phyloP scores from a whole-genome alignment of 1,140 invertebrate genomes.

The Archivesica marissinica region DNA sequence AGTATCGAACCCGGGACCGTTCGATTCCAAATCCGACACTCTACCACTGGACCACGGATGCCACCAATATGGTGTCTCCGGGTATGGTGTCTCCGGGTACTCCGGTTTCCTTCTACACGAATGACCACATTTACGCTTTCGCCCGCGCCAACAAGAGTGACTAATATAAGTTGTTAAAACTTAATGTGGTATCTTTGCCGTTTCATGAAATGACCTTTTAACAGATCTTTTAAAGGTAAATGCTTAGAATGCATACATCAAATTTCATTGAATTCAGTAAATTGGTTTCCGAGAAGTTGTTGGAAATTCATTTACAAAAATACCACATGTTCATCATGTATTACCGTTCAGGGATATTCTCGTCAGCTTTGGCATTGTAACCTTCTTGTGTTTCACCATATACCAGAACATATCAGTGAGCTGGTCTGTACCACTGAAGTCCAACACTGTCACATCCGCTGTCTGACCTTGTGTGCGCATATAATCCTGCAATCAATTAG shows the following conservation, averaged over 20 bases:
- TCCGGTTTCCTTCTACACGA: no score
- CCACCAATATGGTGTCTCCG: no score
- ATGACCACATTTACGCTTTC: no score
- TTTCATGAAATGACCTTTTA: not conserved
- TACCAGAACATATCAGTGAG: conserved; percentile 46
- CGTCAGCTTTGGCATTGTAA: not conserved
- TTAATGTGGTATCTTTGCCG: not conserved
- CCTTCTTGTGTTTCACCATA: not conserved
- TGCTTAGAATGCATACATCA: not conserved
- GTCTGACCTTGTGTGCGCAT: not conserved
- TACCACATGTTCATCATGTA: not conserved
- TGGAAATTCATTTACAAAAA: not conserved
- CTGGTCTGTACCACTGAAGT: conserved; percentile 43
- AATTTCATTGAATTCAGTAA: not conserved
- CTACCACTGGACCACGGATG: no score
- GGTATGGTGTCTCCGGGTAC: not conserved
- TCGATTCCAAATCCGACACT: no score
- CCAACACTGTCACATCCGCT: conserved; percentile 14
- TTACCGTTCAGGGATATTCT: conserved; percentile 9
- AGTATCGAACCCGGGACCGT: no score
- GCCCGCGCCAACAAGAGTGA: no score
- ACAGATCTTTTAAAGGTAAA: not conserved
- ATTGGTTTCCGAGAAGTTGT: not conserved
- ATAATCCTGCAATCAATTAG: not conserved
- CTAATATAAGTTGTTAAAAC: no score